Evolutionary conservation across 2,113 vertebrate genomes (phyloP), one percentile per base, ranked within the genome.

Genomic region (Hyaena hyaena): DNA sequence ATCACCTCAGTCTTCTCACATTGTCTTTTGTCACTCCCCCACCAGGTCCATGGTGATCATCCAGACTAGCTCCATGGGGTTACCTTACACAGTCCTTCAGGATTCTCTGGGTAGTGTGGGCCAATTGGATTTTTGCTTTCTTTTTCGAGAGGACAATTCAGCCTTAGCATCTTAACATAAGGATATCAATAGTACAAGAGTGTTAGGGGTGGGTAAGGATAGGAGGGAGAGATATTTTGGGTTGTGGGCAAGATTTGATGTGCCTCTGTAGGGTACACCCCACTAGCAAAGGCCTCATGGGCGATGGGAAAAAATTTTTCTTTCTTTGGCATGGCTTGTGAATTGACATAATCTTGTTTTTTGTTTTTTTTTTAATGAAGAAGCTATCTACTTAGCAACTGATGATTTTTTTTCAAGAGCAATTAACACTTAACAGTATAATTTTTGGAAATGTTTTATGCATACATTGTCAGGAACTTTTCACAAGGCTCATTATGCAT

Each of bases 391-490:
- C 39, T 90, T 11, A 69, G 65, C n/a, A 50, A 48, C 45, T 45
- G 83, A 66, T 53, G 24, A 48, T 71, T 50, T 79, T 65, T 65
- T 53, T 61, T 39, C 35, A 91, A 85, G 58, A 45, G 5, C 43
- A 90, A 5, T 79, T 84, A 90, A 92, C 4, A n/a, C 21, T 93
- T 86, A 74, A 74, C 6, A 79, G 3, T 35, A 76, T 85, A 92
- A 68, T 92, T 74, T 86, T 89, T 58, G 19, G n/a, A 87, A 95
- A 58, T 93, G 19, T 76, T 93, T 96, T 91, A 45, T 53, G 58
- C 12, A 58, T 68, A 33, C 2, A 35, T 92, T 80, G 11, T 80
- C n/a, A 92, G 31, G n/a, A 92, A 82, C 43, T 93, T 24, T 96
- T 90, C 65, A 87, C 73, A 97, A 84, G 53, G 7, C 23, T 89